A percentile compares a stretch with the other conserved stretches of the same genome.
Conservation (phyloP, 2,888 invertebrate species). For the Catocala sponsa region DNA sequence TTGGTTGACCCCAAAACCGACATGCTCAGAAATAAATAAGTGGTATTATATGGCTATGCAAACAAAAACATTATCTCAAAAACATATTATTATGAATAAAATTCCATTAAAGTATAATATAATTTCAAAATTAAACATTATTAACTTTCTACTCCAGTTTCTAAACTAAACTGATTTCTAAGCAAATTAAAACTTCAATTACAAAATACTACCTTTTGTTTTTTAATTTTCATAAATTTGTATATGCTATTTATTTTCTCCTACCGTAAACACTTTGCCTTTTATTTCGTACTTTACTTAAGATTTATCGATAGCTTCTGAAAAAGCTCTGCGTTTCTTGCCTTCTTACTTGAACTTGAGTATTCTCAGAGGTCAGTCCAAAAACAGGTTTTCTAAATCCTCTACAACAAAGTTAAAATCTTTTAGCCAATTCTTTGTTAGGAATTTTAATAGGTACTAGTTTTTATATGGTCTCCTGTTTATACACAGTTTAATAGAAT, state of each 20-base stretch:
- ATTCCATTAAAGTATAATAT: background rate
- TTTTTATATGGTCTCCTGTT: constrained; percentile 5
- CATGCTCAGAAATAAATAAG: no score
- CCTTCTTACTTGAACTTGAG: background rate
- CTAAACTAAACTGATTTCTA: background rate
- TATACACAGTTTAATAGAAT: constrained; percentile 12
- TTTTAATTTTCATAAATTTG: background rate
- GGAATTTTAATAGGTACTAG: background rate
- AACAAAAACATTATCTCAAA: no score
- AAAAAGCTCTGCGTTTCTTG: no score
- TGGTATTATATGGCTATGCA: no score
- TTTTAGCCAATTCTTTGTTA: background rate
- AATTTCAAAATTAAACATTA: background rate
- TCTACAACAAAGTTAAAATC: background rate
- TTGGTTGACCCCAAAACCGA: background rate
- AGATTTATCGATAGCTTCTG: background rate
- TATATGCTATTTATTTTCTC: background rate
- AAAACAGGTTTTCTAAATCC: constrained; percentile 5
- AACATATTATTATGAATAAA: background rate
- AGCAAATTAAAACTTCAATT: background rate
- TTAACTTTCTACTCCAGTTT: background rate
- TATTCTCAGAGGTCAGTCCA: background rate
- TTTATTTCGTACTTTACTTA: background rate
- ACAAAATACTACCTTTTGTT: background rate
- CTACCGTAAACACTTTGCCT: background rate